phyloP scores from a whole-genome alignment of 2,113 vertebrate species.

The Oryzias javanicus region DNA sequence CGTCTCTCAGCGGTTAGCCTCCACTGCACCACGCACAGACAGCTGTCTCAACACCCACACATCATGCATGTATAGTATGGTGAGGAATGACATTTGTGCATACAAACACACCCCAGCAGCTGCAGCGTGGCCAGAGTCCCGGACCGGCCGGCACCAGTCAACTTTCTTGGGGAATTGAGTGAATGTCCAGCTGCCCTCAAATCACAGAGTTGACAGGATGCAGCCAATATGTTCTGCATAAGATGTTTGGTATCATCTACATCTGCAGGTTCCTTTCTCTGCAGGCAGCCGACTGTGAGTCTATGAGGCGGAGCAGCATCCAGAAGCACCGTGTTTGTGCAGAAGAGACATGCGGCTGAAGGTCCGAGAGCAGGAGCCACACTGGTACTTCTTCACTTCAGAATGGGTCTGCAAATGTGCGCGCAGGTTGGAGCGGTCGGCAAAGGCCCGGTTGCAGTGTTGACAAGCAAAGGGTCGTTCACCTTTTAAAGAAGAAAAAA shows the following conservation, averaged over 20 bases:
- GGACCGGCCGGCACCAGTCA: conserved; percentile 77
- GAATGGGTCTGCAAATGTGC: conserved; percentile 98
- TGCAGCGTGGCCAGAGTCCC: conserved; percentile 71
- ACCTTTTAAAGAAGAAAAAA: conserved; percentile 69
- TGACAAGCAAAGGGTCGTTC: conserved; percentile 96
- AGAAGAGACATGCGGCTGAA: conserved; percentile 98
- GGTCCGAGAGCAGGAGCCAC: conserved; percentile 88
- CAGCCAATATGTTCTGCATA: conserved; percentile 3
- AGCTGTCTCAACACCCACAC: conserved; percentile 78
- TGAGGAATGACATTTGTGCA: conserved; percentile 74
- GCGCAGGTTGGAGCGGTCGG: conserved; percentile 95
- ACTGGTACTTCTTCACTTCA: conserved; percentile 98
- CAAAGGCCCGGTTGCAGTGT: conserved; percentile 94
- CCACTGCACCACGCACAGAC: conserved; percentile 60
- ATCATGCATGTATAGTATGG: conserved; percentile 73
- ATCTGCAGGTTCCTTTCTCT: conserved; percentile 2
- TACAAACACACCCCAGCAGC: conserved; percentile 71
- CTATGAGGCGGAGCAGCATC: conserved; percentile 84
- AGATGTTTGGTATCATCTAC: conserved; percentile 3
- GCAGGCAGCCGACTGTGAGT: conserved; percentile 1
- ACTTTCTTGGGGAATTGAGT: conserved; percentile 74
- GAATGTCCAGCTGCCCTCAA: conserved; percentile 64
- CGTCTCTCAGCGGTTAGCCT: conserved; percentile 72
- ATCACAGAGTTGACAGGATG: conserved; percentile 26
- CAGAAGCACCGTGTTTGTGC: conserved; percentile 89